phyloP scores from a whole-genome alignment of 2,797 vertebrate species.

The Picus viridis region DNA sequence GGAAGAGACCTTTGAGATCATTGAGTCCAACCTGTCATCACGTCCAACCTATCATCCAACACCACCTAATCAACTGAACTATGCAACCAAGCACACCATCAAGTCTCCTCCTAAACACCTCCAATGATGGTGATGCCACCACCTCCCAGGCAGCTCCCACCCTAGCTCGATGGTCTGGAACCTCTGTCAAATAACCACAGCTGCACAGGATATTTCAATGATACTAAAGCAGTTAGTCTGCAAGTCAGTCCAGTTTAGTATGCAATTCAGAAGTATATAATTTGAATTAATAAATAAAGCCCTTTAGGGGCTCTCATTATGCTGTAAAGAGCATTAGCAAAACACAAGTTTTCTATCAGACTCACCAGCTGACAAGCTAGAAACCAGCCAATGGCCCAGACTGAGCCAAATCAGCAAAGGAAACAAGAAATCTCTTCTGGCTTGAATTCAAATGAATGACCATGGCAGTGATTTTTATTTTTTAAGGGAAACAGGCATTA shows the following conservation, averaged over 20 bases:
- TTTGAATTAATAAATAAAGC: conserved; percentile 61
- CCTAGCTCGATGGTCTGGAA: background rate
- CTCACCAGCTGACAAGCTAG: background rate
- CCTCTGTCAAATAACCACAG: background rate
- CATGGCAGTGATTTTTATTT: background rate
- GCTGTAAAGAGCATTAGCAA: conserved; percentile 47
- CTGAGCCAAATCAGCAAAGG: background rate
- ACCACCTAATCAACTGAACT: no score
- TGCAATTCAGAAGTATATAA: conserved; percentile 48
- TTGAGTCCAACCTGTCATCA: no score
- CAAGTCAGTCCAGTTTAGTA: conserved; percentile 28
- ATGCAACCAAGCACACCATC: no score
- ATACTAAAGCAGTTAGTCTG: conserved; percentile 30
- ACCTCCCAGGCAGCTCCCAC: background rate
- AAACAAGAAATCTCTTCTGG: background rate
- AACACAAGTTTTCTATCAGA: conserved; percentile 34
- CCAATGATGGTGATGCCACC: no score
- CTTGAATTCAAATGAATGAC: background rate
- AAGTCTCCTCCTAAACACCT: no score
- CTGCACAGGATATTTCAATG: background rate
- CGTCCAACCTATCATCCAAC: no score
- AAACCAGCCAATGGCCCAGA: background rate
- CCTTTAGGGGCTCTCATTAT: conserved; percentile 46
- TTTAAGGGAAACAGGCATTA: background rate
- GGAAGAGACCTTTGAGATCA: no score